These are phyloP conservation scores for Sceliomorpha sp. DNA, from an alignment of 2,888 invertebrate species.

Conservation along the genomic window DNA sequence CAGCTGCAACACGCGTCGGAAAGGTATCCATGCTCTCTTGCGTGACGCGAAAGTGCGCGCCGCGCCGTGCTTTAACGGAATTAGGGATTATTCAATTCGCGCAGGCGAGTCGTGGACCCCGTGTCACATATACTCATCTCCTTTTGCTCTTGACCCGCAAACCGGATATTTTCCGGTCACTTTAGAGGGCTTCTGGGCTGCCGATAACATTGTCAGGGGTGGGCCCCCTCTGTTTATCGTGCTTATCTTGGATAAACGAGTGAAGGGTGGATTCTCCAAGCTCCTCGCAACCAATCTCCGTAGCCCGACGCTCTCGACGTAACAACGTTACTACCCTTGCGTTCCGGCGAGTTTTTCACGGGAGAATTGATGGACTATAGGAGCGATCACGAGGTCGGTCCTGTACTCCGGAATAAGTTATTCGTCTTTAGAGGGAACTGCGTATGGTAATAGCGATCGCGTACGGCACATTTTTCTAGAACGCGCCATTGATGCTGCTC, in stretches of 20 bases:
- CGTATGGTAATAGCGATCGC: no score
- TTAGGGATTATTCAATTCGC: slow-evolving; percentile 54
- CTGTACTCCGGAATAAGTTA: no score
- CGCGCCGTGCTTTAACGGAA: slow-evolving; percentile 44
- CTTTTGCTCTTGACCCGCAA: slow-evolving; percentile 47
- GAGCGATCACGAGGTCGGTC: background rate
- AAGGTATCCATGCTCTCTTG: slow-evolving; percentile 24
- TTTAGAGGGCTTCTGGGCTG: slow-evolving; percentile 45
- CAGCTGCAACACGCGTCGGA: slow-evolving; percentile 33
- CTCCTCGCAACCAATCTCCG: background rate
- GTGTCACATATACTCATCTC: background rate
- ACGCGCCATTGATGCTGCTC: no score
- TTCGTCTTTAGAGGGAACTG: no score
- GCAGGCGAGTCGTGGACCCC: slow-evolving; percentile 28
- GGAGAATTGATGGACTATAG: background rate
- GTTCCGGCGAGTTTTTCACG: slow-evolving; percentile 13
- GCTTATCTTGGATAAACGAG: slow-evolving; percentile 41
- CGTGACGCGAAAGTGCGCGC: slow-evolving; percentile 37
- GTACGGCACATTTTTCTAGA: no score
- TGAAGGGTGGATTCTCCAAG: slow-evolving; percentile 1
- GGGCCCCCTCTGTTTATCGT: slow-evolving; percentile 51
- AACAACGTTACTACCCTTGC: slow-evolving; percentile 17
- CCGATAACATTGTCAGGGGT: slow-evolving; percentile 42
- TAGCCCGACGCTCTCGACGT: background rate
- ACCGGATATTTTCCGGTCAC: slow-evolving; percentile 54